Evolutionary conservation across 2,797 vertebrate genomes (phyloP).

Genomic region (Sebastolobus alascanus): DNA sequence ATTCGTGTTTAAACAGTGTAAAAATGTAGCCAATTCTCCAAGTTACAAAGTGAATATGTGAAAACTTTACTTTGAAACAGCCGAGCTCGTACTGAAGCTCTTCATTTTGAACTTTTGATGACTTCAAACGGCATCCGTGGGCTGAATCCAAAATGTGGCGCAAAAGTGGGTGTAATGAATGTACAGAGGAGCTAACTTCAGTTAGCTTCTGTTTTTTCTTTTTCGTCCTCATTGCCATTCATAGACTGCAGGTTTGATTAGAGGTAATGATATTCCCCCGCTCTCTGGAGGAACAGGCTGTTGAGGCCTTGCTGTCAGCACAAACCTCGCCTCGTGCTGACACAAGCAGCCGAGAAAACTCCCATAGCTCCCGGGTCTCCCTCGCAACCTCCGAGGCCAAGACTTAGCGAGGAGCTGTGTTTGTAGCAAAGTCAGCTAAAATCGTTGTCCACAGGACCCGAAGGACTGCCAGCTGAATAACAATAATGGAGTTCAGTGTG

Average conservation of each 20-base stretch:
- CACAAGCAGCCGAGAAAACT: slow-evolving; percentile 63
- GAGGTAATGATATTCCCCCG: slow-evolving; percentile 74
- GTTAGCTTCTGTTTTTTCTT: slow-evolving; percentile 37
- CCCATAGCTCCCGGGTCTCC: slow-evolving; percentile 48
- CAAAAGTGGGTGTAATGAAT: slow-evolving; percentile 42
- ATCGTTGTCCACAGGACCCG: slow-evolving; percentile 32
- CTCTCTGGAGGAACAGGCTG: slow-evolving; percentile 54
- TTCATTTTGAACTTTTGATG: slow-evolving; percentile 63
- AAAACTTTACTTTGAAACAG: slow-evolving; percentile 33
- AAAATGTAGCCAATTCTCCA: slow-evolving; percentile 30
- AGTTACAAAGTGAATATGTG: slow-evolving; percentile 30
- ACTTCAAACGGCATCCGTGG: slow-evolving; percentile 29
- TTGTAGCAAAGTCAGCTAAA: slow-evolving; percentile 73
- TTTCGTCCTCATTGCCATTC: slow-evolving; percentile 73
- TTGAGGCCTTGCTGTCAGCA: slow-evolving; percentile 77
- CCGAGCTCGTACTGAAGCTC: slow-evolving; percentile 3
- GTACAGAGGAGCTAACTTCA: slow-evolving; percentile 65
- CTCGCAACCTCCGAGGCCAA: slow-evolving; percentile 49
- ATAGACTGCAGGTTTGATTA: slow-evolving; percentile 69
- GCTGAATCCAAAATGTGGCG: slow-evolving; percentile 42
- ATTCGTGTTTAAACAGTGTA: slow-evolving; percentile 41
- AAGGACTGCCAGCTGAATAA: slow-evolving; percentile 65
- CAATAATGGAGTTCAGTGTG: slow-evolving; percentile 45
- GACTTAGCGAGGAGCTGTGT: slow-evolving; percentile 45
- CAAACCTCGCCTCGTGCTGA: slow-evolving; percentile 74